Evolutionary conservation across 1,140 invertebrate species (phyloP).

Genomic region (Megalopta genalis): DNA sequence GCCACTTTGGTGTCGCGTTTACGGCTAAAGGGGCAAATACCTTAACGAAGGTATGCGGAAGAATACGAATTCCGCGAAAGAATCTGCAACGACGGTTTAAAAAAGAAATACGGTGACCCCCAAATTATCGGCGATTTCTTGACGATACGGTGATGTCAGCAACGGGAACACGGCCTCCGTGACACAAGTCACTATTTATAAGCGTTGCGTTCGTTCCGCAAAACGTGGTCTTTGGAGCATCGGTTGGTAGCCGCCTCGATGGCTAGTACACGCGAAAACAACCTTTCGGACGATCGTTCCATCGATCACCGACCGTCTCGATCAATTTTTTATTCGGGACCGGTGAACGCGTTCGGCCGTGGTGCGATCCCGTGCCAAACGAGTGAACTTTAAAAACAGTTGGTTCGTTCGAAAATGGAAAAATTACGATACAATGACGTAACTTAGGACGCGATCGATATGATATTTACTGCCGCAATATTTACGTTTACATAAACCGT

Average conservation of each 20-base stretch:
- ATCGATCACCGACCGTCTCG: not conserved
- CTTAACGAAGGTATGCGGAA: too few species aligned
- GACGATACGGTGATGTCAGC: slow-evolving; percentile 44
- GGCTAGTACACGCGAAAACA: not conserved
- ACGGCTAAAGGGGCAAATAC: too few species aligned
- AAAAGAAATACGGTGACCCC: not conserved
- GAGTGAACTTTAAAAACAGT: not conserved
- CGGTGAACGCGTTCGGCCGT: not conserved
- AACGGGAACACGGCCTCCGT: not conserved
- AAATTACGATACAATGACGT: too few species aligned
- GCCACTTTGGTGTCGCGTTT: too few species aligned
- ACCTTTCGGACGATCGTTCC: not conserved
- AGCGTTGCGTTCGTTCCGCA: slow-evolving; percentile 44
- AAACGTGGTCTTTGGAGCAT: not conserved
- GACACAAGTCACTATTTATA: slow-evolving; percentile 55
- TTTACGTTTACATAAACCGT: too few species aligned
- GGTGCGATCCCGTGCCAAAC: not conserved
- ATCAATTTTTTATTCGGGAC: not conserved
- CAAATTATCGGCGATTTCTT: slow-evolving; percentile 18
- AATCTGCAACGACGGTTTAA: too few species aligned
- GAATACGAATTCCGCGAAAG: too few species aligned
- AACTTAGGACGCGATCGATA: too few species aligned
- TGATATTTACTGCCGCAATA: too few species aligned
- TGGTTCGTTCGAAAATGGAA: too few species aligned
- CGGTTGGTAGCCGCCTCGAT: not conserved